phyloP scores from a whole-genome alignment of 2,888 invertebrate genomes.

The Mystacides longicornis region DNA sequence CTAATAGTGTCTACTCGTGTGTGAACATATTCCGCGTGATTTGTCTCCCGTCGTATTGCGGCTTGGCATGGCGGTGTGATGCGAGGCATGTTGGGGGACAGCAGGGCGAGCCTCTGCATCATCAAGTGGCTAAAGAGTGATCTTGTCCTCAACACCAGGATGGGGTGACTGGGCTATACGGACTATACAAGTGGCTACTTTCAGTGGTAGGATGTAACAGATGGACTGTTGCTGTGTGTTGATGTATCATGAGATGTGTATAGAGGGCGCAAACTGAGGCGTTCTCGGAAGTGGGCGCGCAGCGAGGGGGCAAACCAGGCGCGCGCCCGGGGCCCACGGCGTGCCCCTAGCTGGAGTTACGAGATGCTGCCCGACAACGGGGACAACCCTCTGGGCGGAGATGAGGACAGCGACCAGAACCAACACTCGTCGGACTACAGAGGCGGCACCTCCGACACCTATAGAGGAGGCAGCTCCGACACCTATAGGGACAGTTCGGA shows the following conservation, averaged over 20 bases:
- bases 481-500: constrained; percentile 8
- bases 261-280: constrained; percentile 19
- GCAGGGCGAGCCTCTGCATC: too few relatives aligned
- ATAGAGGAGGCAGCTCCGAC: constrained; percentile 15
- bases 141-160: too few relatives aligned
- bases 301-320: constrained; percentile 42
- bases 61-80: too few relatives aligned
- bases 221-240: background rate
- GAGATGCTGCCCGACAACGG: constrained; percentile 37
- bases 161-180: too few relatives aligned
- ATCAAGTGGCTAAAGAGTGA: too few relatives aligned
- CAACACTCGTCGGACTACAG: background rate
- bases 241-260: background rate
- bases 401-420: constrained; percentile 9
- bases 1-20: too few relatives aligned
- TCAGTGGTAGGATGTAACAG: too few relatives aligned
- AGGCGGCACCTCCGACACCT: constrained; percentile 30
- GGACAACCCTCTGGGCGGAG: constrained; percentile 27
- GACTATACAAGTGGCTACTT: too few relatives aligned
- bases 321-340: constrained; percentile 38
- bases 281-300: constrained; percentile 27
- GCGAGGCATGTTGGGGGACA: too few relatives aligned
- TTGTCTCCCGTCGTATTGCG: too few relatives aligned
- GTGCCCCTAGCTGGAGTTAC: constrained; percentile 42
- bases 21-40: too few relatives aligned